These are phyloP conservation scores for Otis tarda DNA, from an alignment of 2,113 vertebrate species.

Conservation along the genomic window DNA sequence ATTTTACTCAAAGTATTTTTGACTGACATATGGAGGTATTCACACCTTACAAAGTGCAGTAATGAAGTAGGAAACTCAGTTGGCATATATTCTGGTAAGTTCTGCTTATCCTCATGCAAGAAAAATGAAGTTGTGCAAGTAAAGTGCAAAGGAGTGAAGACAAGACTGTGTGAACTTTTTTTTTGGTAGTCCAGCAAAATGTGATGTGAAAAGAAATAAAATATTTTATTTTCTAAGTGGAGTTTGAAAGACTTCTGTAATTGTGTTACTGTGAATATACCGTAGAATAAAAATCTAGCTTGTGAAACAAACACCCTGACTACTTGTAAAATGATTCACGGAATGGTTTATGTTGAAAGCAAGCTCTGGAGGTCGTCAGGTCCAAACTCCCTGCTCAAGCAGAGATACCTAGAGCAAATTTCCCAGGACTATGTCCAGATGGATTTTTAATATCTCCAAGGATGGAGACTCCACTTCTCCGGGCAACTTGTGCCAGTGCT, in stretches of 20 bases:
- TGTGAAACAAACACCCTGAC: background rate
- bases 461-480: background rate
- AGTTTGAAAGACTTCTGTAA: background rate
- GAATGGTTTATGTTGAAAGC: background rate
- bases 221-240: background rate
- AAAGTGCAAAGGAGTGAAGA: background rate
- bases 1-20: background rate
- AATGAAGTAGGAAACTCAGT: background rate
- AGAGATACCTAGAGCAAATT: background rate
- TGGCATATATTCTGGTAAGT: background rate
- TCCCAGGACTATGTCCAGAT: background rate
- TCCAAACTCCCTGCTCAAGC: background rate
- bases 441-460: background rate
- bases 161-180: background rate
- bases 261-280: background rate
- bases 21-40: background rate
- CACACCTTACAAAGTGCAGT: background rate
- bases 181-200: background rate
- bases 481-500: background rate
- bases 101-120: background rate
- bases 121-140: background rate
- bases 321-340: background rate
- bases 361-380: background rate
- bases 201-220: background rate
- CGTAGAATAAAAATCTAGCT: background rate